A percentile compares a stretch with the other conserved stretches of the same genome.
These are phyloP conservation scores for Marmota flaviventris DNA, from an alignment of 2,113 vertebrate species.

Conservation along the genomic window DNA sequence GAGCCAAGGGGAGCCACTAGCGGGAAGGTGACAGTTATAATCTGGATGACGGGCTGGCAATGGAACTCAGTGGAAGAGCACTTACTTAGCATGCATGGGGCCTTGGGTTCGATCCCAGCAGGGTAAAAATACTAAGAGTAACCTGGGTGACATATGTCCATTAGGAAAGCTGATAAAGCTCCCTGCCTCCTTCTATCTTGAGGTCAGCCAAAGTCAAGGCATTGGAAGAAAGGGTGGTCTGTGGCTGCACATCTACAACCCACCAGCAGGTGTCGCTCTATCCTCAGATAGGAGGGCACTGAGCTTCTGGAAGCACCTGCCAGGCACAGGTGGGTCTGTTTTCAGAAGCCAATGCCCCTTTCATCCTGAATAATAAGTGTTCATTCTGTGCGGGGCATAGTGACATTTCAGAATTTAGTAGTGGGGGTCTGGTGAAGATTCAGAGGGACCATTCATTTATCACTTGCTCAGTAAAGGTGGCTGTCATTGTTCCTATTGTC, in stretches of 20 bases:
- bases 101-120: too few relatives aligned
- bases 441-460: not conserved
- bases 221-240: not conserved
- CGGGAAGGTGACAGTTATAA: not conserved
- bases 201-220: not conserved
- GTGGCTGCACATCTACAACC: not conserved
- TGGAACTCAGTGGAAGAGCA: not conserved
- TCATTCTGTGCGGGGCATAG: not conserved
- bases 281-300: not conserved
- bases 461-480: not conserved
- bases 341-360: not conserved
- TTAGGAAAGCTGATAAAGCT: not conserved
- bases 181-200: not conserved
- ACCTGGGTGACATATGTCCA: fast-evolving
- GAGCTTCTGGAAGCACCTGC: fast-evolving
- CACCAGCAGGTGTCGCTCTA: slow-evolving; percentile 70
- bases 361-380: fast-evolving
- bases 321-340: not conserved
- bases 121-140: not conserved
- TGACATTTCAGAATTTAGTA: not conserved
- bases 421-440: not conserved
- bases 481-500: not conserved
- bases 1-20: not conserved
- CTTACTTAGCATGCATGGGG: not conserved
- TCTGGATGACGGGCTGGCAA: not conserved